Evolutionary conservation across 2,888 invertebrate genomes (phyloP).

Genomic region (Diogma glabrata): DNA sequence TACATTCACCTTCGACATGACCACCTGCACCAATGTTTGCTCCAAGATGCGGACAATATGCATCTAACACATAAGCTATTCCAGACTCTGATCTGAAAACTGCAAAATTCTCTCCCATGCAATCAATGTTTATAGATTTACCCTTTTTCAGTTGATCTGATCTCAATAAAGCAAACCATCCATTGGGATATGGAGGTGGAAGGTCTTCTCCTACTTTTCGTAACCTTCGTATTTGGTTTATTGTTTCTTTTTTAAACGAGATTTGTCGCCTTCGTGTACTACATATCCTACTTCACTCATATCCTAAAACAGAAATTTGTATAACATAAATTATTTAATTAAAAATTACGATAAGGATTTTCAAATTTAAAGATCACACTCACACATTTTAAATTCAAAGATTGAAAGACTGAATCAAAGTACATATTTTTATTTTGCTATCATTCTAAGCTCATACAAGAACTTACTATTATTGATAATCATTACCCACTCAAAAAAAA

Average conservation of each 20-base stretch:
- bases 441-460: too few species aligned
- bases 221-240: slow-evolving; percentile 39
- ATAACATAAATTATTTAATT: too few species aligned
- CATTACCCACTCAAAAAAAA: too few species aligned
- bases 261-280: too few species aligned
- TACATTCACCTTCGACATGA: slow-evolving; percentile 58
- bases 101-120: slow-evolving; percentile 57
- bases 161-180: slow-evolving; percentile 74
- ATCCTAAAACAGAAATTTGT: too few species aligned
- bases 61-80: slow-evolving; percentile 57
- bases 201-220: slow-evolving; percentile 49
- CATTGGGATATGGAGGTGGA: slow-evolving; percentile 81
- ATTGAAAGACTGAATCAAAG: too few species aligned
- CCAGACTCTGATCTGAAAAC: slow-evolving; percentile 55
- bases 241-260: slow-evolving; percentile 22
- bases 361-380: too few species aligned
- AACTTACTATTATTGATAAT: too few species aligned
- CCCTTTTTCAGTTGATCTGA: slow-evolving; percentile 45
- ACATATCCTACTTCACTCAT: too few species aligned
- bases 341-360: too few species aligned
- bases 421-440: too few species aligned
- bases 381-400: too few species aligned
- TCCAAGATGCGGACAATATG: slow-evolving; percentile 84
- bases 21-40: slow-evolving; percentile 78
- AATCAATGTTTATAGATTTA: slow-evolving; percentile 48